Evolutionary conservation across 2,797 vertebrate species (phyloP).

Genomic region (Labeo calbasu): DNA sequence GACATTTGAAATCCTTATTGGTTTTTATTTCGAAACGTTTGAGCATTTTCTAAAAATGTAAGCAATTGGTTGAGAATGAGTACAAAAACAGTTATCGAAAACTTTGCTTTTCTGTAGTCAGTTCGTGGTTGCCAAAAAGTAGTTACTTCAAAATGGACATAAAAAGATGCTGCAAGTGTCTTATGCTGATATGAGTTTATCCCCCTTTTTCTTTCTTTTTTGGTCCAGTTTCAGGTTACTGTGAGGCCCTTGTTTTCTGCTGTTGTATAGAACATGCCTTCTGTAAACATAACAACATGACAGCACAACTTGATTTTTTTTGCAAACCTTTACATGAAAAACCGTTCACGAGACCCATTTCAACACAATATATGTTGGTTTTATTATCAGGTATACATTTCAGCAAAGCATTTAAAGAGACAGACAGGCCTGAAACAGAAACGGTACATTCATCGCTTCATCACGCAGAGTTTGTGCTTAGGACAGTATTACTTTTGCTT

Average conservation of each 20-base stretch:
- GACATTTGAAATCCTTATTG: conserved; percentile 63
- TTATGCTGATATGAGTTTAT: conserved; percentile 53
- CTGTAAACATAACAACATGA: conserved; percentile 52
- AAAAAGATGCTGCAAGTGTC: conserved; percentile 53
- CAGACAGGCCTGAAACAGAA: conserved; percentile 20
- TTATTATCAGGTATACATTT: conserved; percentile 53
- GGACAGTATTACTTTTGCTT: conserved; percentile 55
- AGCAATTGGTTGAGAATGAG: conserved; percentile 68
- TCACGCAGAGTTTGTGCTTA: conserved; percentile 52
- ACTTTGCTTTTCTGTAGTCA: conserved; percentile 67
- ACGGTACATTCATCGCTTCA: conserved; percentile 2
- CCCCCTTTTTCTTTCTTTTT: conserved; percentile 53
- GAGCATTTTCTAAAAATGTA: conserved; percentile 65
- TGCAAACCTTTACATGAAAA: background rate
- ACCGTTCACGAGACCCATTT: conserved; percentile 20
- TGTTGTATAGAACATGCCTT: conserved; percentile 57
- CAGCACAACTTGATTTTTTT: conserved; percentile 47
- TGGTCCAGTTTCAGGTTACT: conserved; percentile 63
- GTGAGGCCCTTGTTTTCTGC: conserved; percentile 62
- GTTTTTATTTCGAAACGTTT: conserved; percentile 71
- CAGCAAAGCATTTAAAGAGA: conserved; percentile 24
- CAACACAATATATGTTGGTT: conserved; percentile 35
- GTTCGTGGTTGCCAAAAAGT: conserved; percentile 68
- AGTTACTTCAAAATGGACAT: conserved; percentile 54
- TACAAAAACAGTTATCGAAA: conserved; percentile 47